Evolutionary conservation across 2,888 invertebrate species (phyloP), one percentile per base, ranked within the genome.

Genomic region (Cataglyphis altisquamis): DNA sequence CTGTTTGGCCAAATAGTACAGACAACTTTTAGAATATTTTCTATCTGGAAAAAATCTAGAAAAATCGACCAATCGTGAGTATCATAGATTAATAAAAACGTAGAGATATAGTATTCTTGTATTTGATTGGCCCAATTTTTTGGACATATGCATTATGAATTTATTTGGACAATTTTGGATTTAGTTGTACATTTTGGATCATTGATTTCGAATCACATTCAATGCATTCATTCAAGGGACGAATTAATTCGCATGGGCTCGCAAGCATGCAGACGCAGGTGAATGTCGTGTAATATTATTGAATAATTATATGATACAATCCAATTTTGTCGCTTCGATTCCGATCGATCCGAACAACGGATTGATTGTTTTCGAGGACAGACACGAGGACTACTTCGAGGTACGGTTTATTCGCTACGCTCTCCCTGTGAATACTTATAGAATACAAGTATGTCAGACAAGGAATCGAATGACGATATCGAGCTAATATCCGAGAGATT

Each of bases 381-480:
- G 55, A 39, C 18, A 29, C 12, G 18, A 39, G 39, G 15, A 48
- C 32, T 32, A 32, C 32, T 32, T 32, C 3, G 60, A 78, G 70
- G 57, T 78, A 45, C 68, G n/a, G 9, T 77, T 55, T n/a, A 5
- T 25, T 36, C 15, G 32, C 36, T 12, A 12, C 21, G 45, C 36
- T 15, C 0, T 10, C 36, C n/a, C n/a, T 18, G 18, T 12, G 12
- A 18, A 67, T 21, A 41, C 12, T 64, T n/a, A n/a, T 9, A 48
- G 15, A n/a, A n/a, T 29, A 68, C 32, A 73, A 83, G 57, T 67
- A 92, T 91, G 91, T 88, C 87, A 60, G 90, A 91, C 12, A 87
- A 87, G 29, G 90, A 90, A 32, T 32, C 73, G 4, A 74, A 48
- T 21, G 91, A 92, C n/a, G 89, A 90, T 32, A 86, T 90, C 1